A percentile compares a stretch with the other conserved stretches of the same genome.
phyloP scores from a whole-genome alignment of 2,888 invertebrate species.

The Clunio marinus region DNA sequence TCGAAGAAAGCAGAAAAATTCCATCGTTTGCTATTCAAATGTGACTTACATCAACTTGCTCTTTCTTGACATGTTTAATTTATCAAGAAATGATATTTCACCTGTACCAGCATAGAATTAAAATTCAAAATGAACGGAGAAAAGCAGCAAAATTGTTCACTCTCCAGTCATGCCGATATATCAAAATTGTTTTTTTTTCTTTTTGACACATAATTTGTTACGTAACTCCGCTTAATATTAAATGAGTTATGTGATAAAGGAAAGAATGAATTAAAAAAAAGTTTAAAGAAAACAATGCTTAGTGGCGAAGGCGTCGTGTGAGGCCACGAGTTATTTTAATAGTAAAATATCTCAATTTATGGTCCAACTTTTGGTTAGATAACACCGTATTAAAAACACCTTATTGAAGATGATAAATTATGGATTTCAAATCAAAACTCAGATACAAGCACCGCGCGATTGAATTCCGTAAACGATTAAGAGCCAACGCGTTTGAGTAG shows the following conservation, averaged over 20 bases:
- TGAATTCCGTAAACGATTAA: constrained; percentile 37
- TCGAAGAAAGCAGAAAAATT: no score
- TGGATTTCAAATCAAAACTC: constrained; percentile 33
- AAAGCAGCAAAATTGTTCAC: not conserved
- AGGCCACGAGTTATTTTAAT: constrained; percentile 20
- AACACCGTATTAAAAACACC: constrained; percentile 27
- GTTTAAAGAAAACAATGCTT: not conserved
- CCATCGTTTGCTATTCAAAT: not conserved
- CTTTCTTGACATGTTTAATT: not conserved
- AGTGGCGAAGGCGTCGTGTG: constrained; percentile 20
- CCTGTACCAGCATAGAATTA: constrained; percentile 37
- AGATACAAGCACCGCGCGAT: constrained; percentile 1
- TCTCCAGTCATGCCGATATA: no score
- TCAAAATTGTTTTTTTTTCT: no score
- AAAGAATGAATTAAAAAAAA: not conserved
- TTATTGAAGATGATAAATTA: constrained; percentile 37
- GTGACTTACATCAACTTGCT: constrained; percentile 34
- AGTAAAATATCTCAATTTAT: constrained; percentile 38
- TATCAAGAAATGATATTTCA: constrained; percentile 14
- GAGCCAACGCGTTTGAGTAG: constrained; percentile 30
- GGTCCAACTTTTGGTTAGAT: constrained; percentile 27
- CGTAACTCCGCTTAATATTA: no score
- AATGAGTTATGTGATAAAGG: constrained; percentile 8
- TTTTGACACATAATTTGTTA: constrained; percentile 2
- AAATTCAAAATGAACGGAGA: not conserved